A percentile compares a stretch with the other conserved stretches of the same genome.
Conservation (phyloP, 2,888 invertebrate species). For the Drosophila differens region DNA sequence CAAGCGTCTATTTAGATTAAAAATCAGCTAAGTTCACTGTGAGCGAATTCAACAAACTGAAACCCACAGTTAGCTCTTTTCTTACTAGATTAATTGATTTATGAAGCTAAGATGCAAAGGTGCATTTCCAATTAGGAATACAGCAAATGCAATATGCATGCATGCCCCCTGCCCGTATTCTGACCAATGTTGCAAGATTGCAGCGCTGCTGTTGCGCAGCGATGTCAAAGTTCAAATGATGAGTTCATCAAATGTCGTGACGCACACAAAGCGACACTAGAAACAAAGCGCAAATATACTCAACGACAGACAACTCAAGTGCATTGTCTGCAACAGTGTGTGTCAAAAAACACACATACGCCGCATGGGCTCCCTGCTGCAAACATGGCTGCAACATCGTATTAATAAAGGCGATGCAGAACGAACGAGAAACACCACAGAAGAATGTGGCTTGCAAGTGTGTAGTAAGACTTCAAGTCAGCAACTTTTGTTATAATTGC, state of each 20-base stretch:
- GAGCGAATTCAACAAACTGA: background rate
- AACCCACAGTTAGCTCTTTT: background rate
- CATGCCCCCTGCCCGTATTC: background rate
- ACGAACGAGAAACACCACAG: background rate
- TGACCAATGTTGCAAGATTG: conserved; percentile 15
- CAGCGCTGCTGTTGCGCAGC: background rate
- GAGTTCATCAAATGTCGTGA: conserved; percentile 72
- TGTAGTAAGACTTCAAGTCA: background rate
- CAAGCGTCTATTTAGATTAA: background rate
- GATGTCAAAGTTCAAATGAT: conserved; percentile 75
- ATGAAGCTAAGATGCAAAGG: background rate
- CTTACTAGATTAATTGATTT: background rate
- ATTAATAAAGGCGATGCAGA: background rate
- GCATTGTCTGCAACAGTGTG: conserved; percentile 50
- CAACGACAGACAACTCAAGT: conserved; percentile 69
- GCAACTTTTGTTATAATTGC: background rate
- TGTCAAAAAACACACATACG: conserved; percentile 10
- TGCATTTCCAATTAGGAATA: conserved; percentile 40
- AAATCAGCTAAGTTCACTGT: background rate
- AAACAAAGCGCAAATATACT: conserved; percentile 77
- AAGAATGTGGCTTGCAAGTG: background rate
- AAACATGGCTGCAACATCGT: background rate
- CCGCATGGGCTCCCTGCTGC: conserved; percentile 18
- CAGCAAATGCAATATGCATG: conserved; percentile 1
- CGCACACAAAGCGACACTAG: conserved; percentile 63